Evolutionary conservation across 2,113 vertebrate genomes (phyloP), one percentile per base, ranked within the genome.

Genomic region (Candoia aspera): DNA sequence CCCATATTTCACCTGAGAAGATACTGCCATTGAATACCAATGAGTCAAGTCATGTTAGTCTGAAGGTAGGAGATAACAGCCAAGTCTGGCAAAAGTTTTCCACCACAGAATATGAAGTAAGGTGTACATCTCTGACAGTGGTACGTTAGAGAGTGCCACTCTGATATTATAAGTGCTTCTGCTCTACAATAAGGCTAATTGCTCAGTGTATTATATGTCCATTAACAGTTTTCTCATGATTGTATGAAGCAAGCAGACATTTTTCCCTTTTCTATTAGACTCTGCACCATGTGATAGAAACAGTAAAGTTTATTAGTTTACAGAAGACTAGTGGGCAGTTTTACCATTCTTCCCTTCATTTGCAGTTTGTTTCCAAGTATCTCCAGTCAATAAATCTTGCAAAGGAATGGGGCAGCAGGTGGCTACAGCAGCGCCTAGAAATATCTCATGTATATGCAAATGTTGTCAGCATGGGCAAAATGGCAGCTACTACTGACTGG

Each of bases 1-100:
- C 98, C 42, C 99, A 99, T 95, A 99, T 99, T 91, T 95, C 98
- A 13, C 55, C 98, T 12, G 98, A 98, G 55, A 96, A 98, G 92
- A 99, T 99, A 93, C 90, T 97, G 55, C 98, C 98, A 19, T 96
- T 99, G 94, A 98, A 99, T 87, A 98, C 98, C 91, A 98, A 97
- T 62, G 98, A 98, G 89, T 97, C 96, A 79, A 99, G 95, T 84
- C 94, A 98, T 0, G 93, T 99, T 85, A 99, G 98, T 95, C 95
- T 99, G 42, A 99, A 98, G 98, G 99, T 99, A 97, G 97, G 95
- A 68, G 0, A 10, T 9, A 1, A 53, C 57, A 0, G 0, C 2
- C 68, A 24, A 54, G 3, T 8, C 33, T 0, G 0, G 0, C 60
- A 37, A 49, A 5, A 37, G 55, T 33, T 57, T 83, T 46, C 55